Conservation (phyloP, 1,140 invertebrate genomes). For the Calliphora vicina region DNA sequence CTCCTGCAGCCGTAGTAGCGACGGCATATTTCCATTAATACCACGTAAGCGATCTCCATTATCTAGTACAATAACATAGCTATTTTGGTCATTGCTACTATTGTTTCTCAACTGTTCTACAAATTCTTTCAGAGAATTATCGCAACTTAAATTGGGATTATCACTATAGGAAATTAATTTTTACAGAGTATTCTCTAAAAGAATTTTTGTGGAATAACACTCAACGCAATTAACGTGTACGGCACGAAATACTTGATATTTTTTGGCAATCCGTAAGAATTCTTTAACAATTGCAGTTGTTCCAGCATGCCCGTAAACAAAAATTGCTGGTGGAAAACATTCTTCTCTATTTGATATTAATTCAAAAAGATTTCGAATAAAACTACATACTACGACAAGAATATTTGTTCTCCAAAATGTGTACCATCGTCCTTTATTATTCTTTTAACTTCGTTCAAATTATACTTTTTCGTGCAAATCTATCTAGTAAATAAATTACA, state of each 20-base stretch:
- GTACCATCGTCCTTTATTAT: not conserved
- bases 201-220: conserved; percentile 75
- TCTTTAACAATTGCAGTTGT: conserved; percentile 73
- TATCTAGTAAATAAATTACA: too few species aligned
- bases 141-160: conserved; percentile 66
- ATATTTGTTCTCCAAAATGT: not conserved
- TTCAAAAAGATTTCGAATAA: conserved; percentile 66
- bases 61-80: conserved; percentile 75
- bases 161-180: conserved; percentile 61
- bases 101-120: conserved; percentile 65
- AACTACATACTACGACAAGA: not conserved
- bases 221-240: conserved; percentile 83
- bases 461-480: too few species aligned
- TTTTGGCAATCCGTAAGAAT: conserved; percentile 63
- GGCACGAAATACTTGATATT: conserved; percentile 69
- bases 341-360: conserved; percentile 56
- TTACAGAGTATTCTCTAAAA: conserved; percentile 79
- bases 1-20: conserved; percentile 77
- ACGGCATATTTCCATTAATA: conserved; percentile 75
- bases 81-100: conserved; percentile 55
- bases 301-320: conserved; percentile 79
- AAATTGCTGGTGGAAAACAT: conserved; percentile 71
- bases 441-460: too few species aligned
- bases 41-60: conserved; percentile 79
- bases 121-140: conserved; percentile 80